A percentile compares a stretch with the other conserved stretches of the same genome.
Evolutionary conservation across 2,888 invertebrate genomes (phyloP).

Genomic region (Scaeva pyrastri): DNA sequence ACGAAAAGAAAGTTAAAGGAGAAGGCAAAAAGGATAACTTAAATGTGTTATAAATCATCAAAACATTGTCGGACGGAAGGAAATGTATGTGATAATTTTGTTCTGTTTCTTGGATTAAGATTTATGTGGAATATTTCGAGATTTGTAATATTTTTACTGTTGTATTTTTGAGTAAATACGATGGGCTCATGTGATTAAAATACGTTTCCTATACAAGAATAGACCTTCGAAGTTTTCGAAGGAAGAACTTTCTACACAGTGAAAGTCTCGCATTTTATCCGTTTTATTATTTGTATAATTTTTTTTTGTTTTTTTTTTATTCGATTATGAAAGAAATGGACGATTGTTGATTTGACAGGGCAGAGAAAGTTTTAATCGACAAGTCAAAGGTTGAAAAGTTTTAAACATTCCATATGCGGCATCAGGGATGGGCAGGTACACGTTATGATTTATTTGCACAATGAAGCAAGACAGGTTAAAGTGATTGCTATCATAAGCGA

Average conservation of each 20-base stretch:
- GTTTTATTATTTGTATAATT: neutral
- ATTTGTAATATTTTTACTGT: constrained; percentile 63
- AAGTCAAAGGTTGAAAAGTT: constrained; percentile 62
- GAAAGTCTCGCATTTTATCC: constrained; percentile 12
- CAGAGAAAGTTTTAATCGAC: constrained; percentile 67
- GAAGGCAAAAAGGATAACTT: constrained; percentile 63
- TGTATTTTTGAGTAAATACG: constrained; percentile 50
- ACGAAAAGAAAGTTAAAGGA: constrained; percentile 27
- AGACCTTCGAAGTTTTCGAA: too few species aligned
- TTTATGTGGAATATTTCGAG: constrained; percentile 69
- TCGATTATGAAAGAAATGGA: neutral
- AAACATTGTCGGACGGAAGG: constrained; percentile 65
- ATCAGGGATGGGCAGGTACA: neutral
- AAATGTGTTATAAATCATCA: constrained; percentile 74
- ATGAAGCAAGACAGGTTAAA: constrained; percentile 59
- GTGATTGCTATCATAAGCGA: constrained; percentile 56
- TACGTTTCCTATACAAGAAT: constrained; percentile 40
- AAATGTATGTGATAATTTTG: constrained; percentile 74
- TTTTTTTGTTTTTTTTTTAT: neutral
- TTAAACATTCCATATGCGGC: neutral
- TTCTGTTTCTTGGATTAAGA: constrained; percentile 67
- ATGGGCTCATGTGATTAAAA: constrained; percentile 69
- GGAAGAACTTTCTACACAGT: constrained; percentile 19
- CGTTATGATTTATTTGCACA: constrained; percentile 58
- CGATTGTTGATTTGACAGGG: constrained; percentile 40